phyloP scores from a whole-genome alignment of 1,140 invertebrate genomes.

The Teleopsis dalmanni region DNA sequence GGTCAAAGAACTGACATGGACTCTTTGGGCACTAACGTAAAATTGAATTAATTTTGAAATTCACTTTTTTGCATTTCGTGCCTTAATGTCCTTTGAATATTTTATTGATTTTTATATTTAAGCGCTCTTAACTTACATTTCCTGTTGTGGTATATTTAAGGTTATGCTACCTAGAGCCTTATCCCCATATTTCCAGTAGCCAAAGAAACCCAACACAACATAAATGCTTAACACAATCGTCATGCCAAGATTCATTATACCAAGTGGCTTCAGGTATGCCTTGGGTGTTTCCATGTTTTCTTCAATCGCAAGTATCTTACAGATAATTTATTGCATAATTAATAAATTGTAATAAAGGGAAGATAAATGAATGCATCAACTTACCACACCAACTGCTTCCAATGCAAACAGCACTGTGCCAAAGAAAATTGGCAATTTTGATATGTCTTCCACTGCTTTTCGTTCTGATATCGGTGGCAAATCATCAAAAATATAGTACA shows the following conservation, averaged over 20 bases:
- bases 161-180: conserved; percentile 60
- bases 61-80: no score
- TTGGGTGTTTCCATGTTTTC: conserved; percentile 78
- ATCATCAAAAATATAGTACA: conserved; percentile 59
- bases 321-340: not conserved
- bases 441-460: conserved; percentile 49
- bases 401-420: conserved; percentile 83
- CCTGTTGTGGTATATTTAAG: conserved; percentile 57
- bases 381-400: conserved; percentile 80
- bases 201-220: conserved; percentile 69
- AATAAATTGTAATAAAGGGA: conserved; percentile 2
- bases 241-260: conserved; percentile 76
- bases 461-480: conserved; percentile 53
- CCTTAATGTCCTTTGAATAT: no score
- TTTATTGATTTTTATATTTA: no score
- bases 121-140: conserved; percentile 48
- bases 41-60: no score
- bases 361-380: conserved; percentile 31
- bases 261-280: conserved; percentile 60
- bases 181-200: conserved; percentile 71
- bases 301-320: conserved; percentile 72
- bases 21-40: no score
- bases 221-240: conserved; percentile 64
- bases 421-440: conserved; percentile 66
- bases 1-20: no score